These are phyloP conservation scores for Lophura nycthemera DNA, from an alignment of 2,113 vertebrate species.

Conservation along the genomic window DNA sequence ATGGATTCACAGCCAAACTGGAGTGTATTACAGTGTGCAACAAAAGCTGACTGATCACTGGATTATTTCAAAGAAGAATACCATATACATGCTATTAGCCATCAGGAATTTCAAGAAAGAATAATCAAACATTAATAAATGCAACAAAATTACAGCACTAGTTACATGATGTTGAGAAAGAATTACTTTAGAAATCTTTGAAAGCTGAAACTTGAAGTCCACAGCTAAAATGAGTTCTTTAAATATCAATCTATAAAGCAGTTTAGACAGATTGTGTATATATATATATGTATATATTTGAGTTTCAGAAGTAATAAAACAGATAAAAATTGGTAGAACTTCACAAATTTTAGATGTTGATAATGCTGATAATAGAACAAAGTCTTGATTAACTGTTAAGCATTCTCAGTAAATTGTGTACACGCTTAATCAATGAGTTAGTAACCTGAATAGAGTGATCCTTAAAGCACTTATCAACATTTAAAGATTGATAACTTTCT, in stretches of 20 bases:
- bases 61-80: not conserved
- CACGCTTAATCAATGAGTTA: constrained; percentile 23
- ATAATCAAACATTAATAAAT: not conserved
- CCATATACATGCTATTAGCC: not conserved
- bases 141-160: not conserved
- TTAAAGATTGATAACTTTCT: not conserved
- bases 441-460: not conserved
- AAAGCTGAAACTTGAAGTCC: not conserved
- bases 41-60: not conserved
- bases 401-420: not conserved
- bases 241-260: not conserved
- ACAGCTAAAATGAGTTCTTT: not conserved
- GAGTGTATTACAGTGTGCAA: not conserved
- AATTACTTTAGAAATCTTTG: not conserved
- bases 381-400: constrained; percentile 42
- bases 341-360: not conserved
- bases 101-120: not conserved
- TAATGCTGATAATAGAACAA: not conserved
- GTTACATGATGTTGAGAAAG: not conserved
- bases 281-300: not conserved
- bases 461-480: not conserved
- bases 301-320: not conserved
- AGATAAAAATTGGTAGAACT: not conserved
- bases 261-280: not conserved
- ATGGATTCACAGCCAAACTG: not conserved